Conservation (phyloP, 2,797 vertebrate genomes). For the Danio tinwini region DNA sequence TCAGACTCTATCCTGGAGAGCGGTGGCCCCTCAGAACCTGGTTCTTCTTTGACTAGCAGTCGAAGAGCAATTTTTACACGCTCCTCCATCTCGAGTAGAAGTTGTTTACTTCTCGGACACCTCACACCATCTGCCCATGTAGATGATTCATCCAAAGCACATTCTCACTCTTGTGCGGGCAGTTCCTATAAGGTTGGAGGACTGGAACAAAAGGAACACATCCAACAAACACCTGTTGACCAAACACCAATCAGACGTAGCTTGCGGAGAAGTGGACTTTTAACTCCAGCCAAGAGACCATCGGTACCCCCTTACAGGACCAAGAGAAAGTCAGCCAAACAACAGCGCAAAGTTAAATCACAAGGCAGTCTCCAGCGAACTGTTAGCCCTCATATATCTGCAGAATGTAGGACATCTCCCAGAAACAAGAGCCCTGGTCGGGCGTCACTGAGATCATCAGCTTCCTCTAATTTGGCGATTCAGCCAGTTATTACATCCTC, state of each 20-base stretch:
- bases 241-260: constrained; percentile 49
- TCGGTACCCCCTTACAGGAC: constrained; percentile 55
- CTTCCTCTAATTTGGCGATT: constrained; percentile 52
- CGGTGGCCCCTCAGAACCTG: constrained; percentile 61
- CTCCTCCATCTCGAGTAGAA: constrained; percentile 61
- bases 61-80: constrained; percentile 61
- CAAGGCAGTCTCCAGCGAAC: constrained; percentile 56
- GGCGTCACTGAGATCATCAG: constrained; percentile 51
- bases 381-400: constrained; percentile 56
- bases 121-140: constrained; percentile 60
- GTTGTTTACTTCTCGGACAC: constrained; percentile 60
- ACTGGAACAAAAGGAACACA: constrained; percentile 37
- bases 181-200: constrained; percentile 45
- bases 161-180: constrained; percentile 43
- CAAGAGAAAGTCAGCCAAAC: constrained; percentile 53
- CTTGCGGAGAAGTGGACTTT: constrained; percentile 44
- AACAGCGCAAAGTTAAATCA: constrained; percentile 46
- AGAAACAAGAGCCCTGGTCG: constrained; percentile 51
- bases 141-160: constrained; percentile 54
- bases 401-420: constrained; percentile 54
- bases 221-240: constrained; percentile 46
- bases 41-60: constrained; percentile 62
- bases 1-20: constrained; percentile 63
- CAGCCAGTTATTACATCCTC: constrained; percentile 44
- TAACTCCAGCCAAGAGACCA: constrained; percentile 55